Evolutionary conservation across 1,140 invertebrate species (phyloP).

Genomic region (Centruroides vittatus): DNA sequence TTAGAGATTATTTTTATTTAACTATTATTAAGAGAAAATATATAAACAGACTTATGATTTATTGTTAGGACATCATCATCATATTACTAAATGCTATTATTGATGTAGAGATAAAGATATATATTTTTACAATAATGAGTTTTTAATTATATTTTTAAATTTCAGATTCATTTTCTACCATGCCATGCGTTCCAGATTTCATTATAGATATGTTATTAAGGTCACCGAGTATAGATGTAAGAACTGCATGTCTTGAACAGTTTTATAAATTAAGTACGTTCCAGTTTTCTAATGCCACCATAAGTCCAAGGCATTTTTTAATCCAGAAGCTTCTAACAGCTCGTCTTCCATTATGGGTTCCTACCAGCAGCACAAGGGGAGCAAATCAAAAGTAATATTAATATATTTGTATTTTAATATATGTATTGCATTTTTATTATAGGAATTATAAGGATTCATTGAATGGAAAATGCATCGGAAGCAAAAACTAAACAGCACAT

Average conservation of each 20-base stretch:
- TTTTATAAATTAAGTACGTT: constrained; percentile 30
- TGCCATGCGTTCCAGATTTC: constrained; percentile 35
- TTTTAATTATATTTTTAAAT: background rate
- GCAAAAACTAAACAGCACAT: too few relatives aligned
- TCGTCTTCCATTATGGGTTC: constrained; percentile 40
- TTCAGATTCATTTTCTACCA: constrained; percentile 29
- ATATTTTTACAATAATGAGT: too few relatives aligned
- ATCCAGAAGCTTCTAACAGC: constrained; percentile 35
- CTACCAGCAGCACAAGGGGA: constrained; percentile 32
- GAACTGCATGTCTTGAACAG: constrained; percentile 32
- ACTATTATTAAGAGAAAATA: too few relatives aligned
- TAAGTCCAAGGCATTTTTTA: constrained; percentile 28
- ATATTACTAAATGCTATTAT: too few relatives aligned
- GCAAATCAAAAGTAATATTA: constrained; percentile 30
- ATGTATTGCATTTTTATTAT: too few relatives aligned
- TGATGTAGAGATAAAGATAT: too few relatives aligned
- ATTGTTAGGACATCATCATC: too few relatives aligned
- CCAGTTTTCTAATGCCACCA: constrained; percentile 7
- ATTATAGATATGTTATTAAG: constrained; percentile 39
- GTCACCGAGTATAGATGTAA: constrained; percentile 31
- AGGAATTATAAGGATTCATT: too few relatives aligned
- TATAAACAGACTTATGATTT: too few relatives aligned
- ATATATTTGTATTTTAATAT: background rate
- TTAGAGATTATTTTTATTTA: too few relatives aligned
- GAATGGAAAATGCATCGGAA: too few relatives aligned